Base-by-base conservation (phyloP, 2,888 invertebrate genomes). In the Glyphotaelius pellucidus region DNA sequence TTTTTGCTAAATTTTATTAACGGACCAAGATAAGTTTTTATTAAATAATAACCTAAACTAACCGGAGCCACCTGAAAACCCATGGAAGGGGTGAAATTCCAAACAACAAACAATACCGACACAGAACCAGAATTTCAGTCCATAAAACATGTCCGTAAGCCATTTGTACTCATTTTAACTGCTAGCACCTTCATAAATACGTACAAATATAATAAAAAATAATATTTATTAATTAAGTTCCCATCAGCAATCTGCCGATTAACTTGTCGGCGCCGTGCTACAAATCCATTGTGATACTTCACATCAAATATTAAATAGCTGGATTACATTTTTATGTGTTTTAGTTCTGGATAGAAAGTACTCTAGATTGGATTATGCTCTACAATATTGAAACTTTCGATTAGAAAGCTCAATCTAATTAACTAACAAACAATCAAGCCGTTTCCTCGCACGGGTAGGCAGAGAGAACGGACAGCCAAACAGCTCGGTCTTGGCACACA, bases 221-320 rank as follows among this genome's bases (percentile, higher is more conserved):
- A 47, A 52, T 52, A 5, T 67, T 67, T 67, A 25, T 35, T 83
- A 83, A 83, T 83, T 83, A 83, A 83, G 35, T 19, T 31, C 32
- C 7, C 83, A 38, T 83, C 83, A 32, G 25, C 25, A 67, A n/a
- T 67, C n/a, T n/a, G 25, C 67, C 67, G 35, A 25, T 83, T 35
- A 83, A 83, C 83, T 38, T 83, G 83, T 83, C 83, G 83, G 83
- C 83, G 35, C 35, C 30, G 35, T 32, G 35, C 15, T 25, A 35
- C n/a, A 35, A 83, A 83, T 19, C 83, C 25, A 83, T 32, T 83
- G 19, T 83, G 83, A 35, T 83, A 35, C 38, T 83, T 35, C 83
- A 83, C 83, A 31, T 83, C 14, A 32, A 83, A 35, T 35, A 31
- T 83, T 15, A 83, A 83, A 35, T 83, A 25, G 35, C 14, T 35